Evolutionary conservation across 2,888 invertebrate genomes (phyloP).

Genomic region (Synanthedon andrenaeformis): DNA sequence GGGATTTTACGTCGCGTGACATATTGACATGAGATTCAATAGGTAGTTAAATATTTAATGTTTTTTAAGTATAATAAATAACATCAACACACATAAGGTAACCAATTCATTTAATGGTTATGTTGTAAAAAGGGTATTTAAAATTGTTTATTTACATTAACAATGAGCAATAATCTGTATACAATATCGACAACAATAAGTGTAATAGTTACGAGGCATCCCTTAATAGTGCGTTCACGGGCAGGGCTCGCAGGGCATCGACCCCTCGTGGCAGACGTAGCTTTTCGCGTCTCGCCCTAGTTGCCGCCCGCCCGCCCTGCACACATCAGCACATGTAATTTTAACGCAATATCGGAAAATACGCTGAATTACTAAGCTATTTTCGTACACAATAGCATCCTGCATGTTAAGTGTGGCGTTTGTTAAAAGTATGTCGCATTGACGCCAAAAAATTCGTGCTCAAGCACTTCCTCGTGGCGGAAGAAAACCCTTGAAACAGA

Average conservation of each 20-base stretch:
- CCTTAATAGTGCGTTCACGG: conserved; percentile 52
- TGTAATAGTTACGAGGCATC: conserved; percentile 31
- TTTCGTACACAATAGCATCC: background rate
- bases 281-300: conserved; percentile 62
- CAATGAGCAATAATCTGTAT: conserved; percentile 7
- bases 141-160: no score
- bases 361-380: background rate
- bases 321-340: conserved; percentile 22
- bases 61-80: no score
- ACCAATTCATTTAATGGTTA: no score
- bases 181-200: conserved; percentile 43
- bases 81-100: no score
- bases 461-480: conserved; percentile 24
- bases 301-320: conserved; percentile 54
- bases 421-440: background rate
- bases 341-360: conserved; percentile 3
- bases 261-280: conserved; percentile 55
- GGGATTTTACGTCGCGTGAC: no score
- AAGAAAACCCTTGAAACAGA: conserved; percentile 16
- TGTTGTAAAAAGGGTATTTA: no score
- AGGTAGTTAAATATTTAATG: no score
- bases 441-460: conserved; percentile 26
- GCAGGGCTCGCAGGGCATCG: conserved; percentile 60
- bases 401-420: background rate
- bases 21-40: no score